Evolutionary conservation across 2,797 vertebrate genomes (phyloP).

Genomic region (Rhinoraja longicauda): DNA sequence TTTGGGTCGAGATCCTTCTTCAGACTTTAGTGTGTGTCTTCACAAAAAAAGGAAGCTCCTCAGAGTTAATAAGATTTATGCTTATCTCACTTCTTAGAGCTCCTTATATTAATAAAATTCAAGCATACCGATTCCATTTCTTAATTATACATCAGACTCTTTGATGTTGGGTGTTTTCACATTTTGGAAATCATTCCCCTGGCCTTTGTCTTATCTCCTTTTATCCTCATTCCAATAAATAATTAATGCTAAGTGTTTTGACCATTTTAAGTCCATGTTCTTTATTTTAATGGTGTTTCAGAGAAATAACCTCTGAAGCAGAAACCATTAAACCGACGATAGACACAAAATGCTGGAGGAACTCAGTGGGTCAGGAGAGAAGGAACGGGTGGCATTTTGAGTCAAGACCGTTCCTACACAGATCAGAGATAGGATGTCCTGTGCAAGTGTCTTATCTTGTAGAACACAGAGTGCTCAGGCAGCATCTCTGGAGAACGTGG

Average conservation of each 20-base stretch:
- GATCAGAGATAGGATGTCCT: too few relatives aligned
- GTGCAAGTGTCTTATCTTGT: too few relatives aligned
- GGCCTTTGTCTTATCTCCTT: not conserved
- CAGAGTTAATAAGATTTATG: not conserved
- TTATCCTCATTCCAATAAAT: conserved; percentile 24
- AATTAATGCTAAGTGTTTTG: not conserved
- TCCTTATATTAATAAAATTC: not conserved
- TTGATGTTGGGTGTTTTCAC: not conserved
- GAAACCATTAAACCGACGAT: too few relatives aligned
- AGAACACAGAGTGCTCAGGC: too few relatives aligned
- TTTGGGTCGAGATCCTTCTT: too few relatives aligned
- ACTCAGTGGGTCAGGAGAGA: too few relatives aligned
- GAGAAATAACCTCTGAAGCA: not conserved
- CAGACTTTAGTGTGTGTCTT: too few relatives aligned
- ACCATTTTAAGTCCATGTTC: not conserved
- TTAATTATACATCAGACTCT: not conserved
- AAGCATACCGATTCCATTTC: not conserved
- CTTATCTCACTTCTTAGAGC: not conserved
- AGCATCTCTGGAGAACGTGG: too few relatives aligned
- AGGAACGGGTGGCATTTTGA: too few relatives aligned
- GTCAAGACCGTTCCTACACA: too few relatives aligned
- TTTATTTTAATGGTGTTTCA: not conserved
- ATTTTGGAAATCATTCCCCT: not conserved
- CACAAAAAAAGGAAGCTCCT: not conserved
- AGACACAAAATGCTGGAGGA: too few relatives aligned